Percentiles rank a stretch among this genome's conserved stretches.
phyloP scores from a whole-genome alignment of 2,888 invertebrate genomes.

The Listrodromus nycthemerus region DNA sequence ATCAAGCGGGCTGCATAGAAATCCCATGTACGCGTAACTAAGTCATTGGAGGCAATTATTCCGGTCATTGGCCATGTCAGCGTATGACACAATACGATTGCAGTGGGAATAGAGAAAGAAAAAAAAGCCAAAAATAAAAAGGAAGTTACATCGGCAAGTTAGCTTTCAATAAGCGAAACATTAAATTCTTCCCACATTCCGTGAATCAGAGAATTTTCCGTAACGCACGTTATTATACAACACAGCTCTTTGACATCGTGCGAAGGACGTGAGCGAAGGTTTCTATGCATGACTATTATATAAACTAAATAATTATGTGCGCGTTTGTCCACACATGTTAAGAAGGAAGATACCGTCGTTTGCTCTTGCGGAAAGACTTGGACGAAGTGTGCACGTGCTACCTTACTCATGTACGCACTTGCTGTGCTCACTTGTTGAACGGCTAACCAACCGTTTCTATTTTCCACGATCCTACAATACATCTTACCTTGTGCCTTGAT shows the following conservation, averaged over 20 bases:
- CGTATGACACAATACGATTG: background rate
- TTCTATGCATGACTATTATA: background rate
- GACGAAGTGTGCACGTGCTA: background rate
- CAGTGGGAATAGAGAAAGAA: background rate
- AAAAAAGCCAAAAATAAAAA: background rate
- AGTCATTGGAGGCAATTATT: constrained; percentile 12
- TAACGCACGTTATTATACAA: background rate
- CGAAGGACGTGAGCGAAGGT: constrained; percentile 13
- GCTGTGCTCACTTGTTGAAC: constrained; percentile 13
- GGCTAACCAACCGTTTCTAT: constrained; percentile 7
- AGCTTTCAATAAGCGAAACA: constrained; percentile 5
- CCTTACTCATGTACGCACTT: constrained; percentile 20
- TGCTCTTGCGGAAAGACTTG: background rate
- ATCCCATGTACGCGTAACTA: background rate
- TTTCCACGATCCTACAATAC: constrained; percentile 13
- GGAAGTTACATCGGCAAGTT: background rate
- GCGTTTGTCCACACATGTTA: background rate
- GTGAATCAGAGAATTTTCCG: background rate
- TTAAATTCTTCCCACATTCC: background rate
- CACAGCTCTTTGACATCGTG: background rate
- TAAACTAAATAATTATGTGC: background rate
- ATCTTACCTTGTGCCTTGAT: constrained; percentile 11
- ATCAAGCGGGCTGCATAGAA: background rate
- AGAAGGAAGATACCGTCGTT: background rate
- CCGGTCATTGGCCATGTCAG: constrained; percentile 8